Evolutionary conservation across 2,888 invertebrate species (phyloP).

Genomic region (Melieria omissa): DNA sequence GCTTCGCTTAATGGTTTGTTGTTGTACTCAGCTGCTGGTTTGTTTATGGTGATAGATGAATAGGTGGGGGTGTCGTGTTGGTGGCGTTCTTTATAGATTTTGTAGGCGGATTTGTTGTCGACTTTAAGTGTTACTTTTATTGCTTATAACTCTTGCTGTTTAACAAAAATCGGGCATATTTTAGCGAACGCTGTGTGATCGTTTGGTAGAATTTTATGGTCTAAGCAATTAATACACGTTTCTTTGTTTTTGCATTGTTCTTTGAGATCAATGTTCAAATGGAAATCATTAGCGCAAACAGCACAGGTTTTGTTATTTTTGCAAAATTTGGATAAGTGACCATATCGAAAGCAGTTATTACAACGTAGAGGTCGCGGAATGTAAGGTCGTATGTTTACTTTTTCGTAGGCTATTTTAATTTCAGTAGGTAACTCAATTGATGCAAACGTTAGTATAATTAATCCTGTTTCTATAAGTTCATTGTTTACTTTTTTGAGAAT

Average conservation of each 20-base stretch:
- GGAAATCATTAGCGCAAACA: conserved; percentile 1
- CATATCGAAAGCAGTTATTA: conserved; percentile 13
- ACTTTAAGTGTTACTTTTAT: too few relatives aligned
- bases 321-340: conserved; percentile 24
- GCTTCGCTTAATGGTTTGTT: too few relatives aligned
- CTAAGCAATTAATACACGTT: background rate
- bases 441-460: conserved; percentile 18
- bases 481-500: conserved; percentile 17
- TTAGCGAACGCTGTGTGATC: too few relatives aligned
- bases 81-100: too few relatives aligned
- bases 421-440: conserved; percentile 11
- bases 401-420: conserved; percentile 21
- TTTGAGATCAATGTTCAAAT: background rate
- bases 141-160: too few relatives aligned
- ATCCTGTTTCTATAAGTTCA: conserved; percentile 10
- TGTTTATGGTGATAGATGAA: too few relatives aligned
- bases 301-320: conserved; percentile 14
- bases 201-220: too few relatives aligned
- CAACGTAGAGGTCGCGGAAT: conserved; percentile 23
- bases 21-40: too few relatives aligned
- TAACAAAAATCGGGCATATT: too few relatives aligned
- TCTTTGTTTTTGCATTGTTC: background rate
- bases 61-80: too few relatives aligned
- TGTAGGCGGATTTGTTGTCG: too few relatives aligned
- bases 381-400: conserved; percentile 23